These are phyloP conservation scores for Hippocampus barbouri DNA, from an alignment of 2,113 vertebrate genomes.

Conservation along the genomic window DNA sequence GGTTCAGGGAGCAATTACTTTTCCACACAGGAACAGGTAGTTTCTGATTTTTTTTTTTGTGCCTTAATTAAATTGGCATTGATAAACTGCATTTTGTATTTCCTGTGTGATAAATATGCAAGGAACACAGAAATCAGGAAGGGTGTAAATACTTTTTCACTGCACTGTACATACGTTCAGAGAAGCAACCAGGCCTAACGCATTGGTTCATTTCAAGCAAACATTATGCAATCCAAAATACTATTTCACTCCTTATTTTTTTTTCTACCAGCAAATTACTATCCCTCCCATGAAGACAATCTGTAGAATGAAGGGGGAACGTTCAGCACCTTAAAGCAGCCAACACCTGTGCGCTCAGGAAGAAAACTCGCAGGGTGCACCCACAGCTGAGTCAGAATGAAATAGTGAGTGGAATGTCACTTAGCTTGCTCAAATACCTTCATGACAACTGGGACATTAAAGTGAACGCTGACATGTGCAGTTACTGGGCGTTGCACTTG, in stretches of 20 bases:
- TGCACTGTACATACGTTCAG: too few relatives aligned
- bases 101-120: too few relatives aligned
- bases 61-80: too few relatives aligned
- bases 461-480: slow-evolving; percentile 3
- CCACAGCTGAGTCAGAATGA: slow-evolving; percentile 53
- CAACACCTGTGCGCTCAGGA: slow-evolving; percentile 40
- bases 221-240: not conserved
- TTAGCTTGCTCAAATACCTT: slow-evolving; percentile 52
- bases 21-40: too few relatives aligned
- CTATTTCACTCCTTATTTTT: not conserved
- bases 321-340: slow-evolving; percentile 7
- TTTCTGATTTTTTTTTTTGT: too few relatives aligned
- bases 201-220: not conserved
- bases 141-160: too few relatives aligned
- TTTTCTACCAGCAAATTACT: slow-evolving; percentile 11
- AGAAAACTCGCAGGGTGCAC: slow-evolving; percentile 43
- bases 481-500: slow-evolving; percentile 7
- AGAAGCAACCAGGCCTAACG: not conserved
- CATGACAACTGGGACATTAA: slow-evolving; percentile 16
- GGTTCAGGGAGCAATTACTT: too few relatives aligned
- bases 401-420: slow-evolving; percentile 65
- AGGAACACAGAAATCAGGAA: too few relatives aligned
- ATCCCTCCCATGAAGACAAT: slow-evolving; percentile 30
- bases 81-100: too few relatives aligned
- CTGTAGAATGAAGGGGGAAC: not conserved